Evolutionary conservation across 2,888 invertebrate genomes (phyloP).

Genomic region (Andricus quercusramuli): DNA sequence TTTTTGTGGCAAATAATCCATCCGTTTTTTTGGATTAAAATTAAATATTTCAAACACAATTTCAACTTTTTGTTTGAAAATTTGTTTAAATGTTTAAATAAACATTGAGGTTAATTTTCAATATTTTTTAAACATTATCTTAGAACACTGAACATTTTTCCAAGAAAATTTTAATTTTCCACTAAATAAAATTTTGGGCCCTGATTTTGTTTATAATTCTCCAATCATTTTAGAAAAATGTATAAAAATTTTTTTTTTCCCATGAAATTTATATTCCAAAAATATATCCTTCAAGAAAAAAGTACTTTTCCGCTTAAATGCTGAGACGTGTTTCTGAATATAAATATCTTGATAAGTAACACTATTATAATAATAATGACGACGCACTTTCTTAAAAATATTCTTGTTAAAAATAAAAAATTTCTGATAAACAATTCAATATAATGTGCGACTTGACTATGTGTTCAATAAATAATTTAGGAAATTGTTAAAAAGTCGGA

Average conservation of each 20-base stretch:
- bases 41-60: too few species aligned
- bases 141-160: too few species aligned
- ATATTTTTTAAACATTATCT: too few species aligned
- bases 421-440: background rate
- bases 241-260: too few species aligned
- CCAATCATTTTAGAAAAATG: background rate
- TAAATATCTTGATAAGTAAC: background rate
- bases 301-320: background rate
- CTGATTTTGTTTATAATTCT: background rate
- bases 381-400: background rate
- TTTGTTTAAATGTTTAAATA: too few species aligned
- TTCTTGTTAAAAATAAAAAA: background rate
- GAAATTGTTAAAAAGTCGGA: background rate
- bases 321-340: background rate
- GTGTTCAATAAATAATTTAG: conserved; percentile 18
- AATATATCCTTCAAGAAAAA: background rate
- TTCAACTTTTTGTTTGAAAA: too few species aligned
- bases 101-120: too few species aligned
- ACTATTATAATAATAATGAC: background rate
- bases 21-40: too few species aligned
- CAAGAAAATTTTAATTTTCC: too few species aligned
- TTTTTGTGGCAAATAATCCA: too few species aligned
- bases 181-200: too few species aligned
- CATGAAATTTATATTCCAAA: too few species aligned
- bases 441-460: background rate